A percentile compares a stretch with the other conserved stretches of the same genome.
Evolutionary conservation across 1,140 invertebrate species (phyloP).

Genomic region (Drosophila eugracilis): DNA sequence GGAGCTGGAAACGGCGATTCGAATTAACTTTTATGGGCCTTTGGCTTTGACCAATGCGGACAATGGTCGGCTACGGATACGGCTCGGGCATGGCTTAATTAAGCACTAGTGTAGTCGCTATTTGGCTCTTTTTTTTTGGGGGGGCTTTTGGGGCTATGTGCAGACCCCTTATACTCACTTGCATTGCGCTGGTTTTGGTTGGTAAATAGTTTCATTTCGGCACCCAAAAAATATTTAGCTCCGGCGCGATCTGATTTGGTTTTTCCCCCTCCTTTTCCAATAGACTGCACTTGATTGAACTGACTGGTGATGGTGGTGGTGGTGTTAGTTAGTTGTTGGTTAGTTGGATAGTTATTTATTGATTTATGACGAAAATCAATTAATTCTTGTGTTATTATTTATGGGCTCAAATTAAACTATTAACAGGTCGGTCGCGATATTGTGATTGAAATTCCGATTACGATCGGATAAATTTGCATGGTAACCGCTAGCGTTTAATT

Average conservation of each 20-base stretch:
- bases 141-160: slow-evolving; percentile 12
- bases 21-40: slow-evolving; percentile 58
- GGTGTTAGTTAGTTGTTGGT: no score
- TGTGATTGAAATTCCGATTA: slow-evolving; percentile 25
- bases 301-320: no score
- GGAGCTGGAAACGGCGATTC: slow-evolving; percentile 43
- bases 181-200: slow-evolving; percentile 75
- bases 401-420: slow-evolving; percentile 57
- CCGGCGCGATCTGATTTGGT: slow-evolving; percentile 12
- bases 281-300: slow-evolving; percentile 18
- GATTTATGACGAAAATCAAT: slow-evolving; percentile 70
- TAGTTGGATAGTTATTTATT: slow-evolving; percentile 50
- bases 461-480: slow-evolving; percentile 41
- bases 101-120: slow-evolving; percentile 28
- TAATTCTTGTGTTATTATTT: slow-evolving; percentile 52
- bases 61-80: slow-evolving; percentile 32
- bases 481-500: slow-evolving; percentile 26
- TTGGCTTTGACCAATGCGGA: slow-evolving; percentile 47
- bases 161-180: slow-evolving; percentile 77
- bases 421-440: slow-evolving; percentile 40
- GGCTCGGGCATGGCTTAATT: slow-evolving; percentile 55
- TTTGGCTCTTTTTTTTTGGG: no score
- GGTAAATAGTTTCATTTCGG: slow-evolving; percentile 72
- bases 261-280: slow-evolving; percentile 8
- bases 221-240: slow-evolving; percentile 22